Evolutionary conservation across 2,113 vertebrate species (phyloP).

Genomic region (Scomber japonicus): DNA sequence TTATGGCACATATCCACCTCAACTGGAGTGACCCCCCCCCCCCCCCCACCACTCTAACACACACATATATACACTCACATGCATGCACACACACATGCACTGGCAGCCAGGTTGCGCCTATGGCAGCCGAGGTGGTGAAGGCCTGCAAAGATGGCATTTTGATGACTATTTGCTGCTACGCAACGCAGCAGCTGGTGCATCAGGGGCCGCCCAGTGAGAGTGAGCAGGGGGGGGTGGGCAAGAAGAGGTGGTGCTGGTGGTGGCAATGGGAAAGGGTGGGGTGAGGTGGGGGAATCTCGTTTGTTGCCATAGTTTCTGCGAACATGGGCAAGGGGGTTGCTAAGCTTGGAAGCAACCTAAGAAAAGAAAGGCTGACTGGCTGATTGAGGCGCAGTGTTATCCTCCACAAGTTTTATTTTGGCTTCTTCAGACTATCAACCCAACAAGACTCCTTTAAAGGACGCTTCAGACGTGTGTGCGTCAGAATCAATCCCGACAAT

Average conservation of each 20-base stretch:
- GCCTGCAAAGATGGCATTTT: slow-evolving; percentile 81
- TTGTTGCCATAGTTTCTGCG: slow-evolving; percentile 79
- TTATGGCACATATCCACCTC: slow-evolving; percentile 74
- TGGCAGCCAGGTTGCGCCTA: slow-evolving; percentile 69
- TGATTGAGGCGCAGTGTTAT: slow-evolving; percentile 4
- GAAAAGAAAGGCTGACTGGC: slow-evolving; percentile 22
- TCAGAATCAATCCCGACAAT: slow-evolving; percentile 39
- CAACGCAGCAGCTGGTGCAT: slow-evolving; percentile 84
- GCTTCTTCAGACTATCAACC: neutral
- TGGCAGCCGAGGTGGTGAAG: slow-evolving; percentile 70
- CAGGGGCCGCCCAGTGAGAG: slow-evolving; percentile 72
- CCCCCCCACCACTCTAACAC: neutral
- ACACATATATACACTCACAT: slow-evolving; percentile 11
- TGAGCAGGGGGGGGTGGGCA: slow-evolving; percentile 56
- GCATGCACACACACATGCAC: slow-evolving; percentile 5
- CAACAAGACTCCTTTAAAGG: neutral
- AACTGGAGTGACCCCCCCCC: slow-evolving; percentile 51
- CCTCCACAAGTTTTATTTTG: slow-evolving; percentile 13
- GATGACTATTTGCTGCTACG: slow-evolving; percentile 84
- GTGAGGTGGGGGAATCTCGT: slow-evolving; percentile 49
- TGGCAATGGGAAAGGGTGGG: slow-evolving; percentile 52
- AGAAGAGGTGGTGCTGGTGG: slow-evolving; percentile 59
- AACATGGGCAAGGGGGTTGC: slow-evolving; percentile 60
- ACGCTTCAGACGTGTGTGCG: neutral
- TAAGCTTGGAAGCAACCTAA: slow-evolving; percentile 52